phyloP scores from a whole-genome alignment of 2,113 vertebrate species.

The Ailurus styani region DNA sequence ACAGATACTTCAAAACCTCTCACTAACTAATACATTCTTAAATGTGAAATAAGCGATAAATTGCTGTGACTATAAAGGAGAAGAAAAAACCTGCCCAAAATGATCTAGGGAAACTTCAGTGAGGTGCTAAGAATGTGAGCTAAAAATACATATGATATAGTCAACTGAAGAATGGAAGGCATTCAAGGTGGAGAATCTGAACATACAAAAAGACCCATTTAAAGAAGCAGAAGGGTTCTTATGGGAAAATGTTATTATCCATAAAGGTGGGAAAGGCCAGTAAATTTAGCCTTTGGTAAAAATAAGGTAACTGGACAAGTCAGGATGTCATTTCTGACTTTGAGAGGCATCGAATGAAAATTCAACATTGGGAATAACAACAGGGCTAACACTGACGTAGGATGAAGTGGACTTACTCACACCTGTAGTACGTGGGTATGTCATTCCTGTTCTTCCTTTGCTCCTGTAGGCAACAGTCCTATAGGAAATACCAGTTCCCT shows the following conservation, averaged over 20 bases:
- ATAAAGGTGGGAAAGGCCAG: neutral
- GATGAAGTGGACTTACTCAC: neutral
- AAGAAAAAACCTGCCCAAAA: neutral
- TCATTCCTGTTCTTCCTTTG: neutral
- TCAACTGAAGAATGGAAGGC: neutral
- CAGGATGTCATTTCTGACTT: neutral
- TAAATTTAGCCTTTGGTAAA: neutral
- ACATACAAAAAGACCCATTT: neutral
- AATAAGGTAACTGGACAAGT: neutral
- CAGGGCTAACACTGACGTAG: neutral
- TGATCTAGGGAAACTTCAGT: neutral
- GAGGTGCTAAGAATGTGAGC: neutral
- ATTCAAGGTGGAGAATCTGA: neutral
- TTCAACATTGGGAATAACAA: neutral
- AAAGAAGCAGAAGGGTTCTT: neutral
- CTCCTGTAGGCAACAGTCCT: neutral
- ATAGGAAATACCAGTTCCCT: neutral
- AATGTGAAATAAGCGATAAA: neutral
- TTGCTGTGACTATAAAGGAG: neutral
- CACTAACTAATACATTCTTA: neutral
- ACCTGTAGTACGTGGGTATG: rapidly evolving
- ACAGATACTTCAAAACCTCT: neutral
- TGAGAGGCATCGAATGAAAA: neutral
- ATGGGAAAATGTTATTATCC: neutral
- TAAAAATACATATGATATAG: neutral